These are phyloP conservation scores for Steinernema hermaphroditum DNA, from an alignment of 2,888 invertebrate genomes.

Conservation along the genomic window DNA sequence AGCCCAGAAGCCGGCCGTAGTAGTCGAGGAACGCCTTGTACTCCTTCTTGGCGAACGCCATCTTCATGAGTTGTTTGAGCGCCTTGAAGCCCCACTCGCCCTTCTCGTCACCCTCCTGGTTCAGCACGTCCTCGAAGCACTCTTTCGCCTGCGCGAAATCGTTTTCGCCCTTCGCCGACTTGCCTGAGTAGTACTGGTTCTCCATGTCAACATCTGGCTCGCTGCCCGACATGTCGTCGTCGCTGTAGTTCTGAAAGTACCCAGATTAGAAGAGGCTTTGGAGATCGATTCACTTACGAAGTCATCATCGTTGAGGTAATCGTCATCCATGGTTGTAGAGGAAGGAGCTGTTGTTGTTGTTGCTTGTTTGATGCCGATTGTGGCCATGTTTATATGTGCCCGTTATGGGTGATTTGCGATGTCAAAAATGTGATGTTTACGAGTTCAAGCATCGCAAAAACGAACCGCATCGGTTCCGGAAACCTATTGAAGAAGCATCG, in stretches of 20 bases:
- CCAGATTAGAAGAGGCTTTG: not conserved
- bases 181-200: constrained; percentile 99
- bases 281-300: constrained; percentile 17
- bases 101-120: constrained; percentile 89
- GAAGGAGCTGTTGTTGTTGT: too few relatives aligned
- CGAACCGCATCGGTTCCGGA: too few relatives aligned
- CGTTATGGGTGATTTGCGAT: too few relatives aligned
- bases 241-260: constrained; percentile 71
- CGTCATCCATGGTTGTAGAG: constrained; percentile 17
- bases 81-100: constrained; percentile 99
- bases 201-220: constrained; percentile 99
- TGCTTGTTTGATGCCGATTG: too few relatives aligned
- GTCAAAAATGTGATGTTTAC: too few relatives aligned
- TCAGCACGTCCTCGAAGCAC: constrained; percentile 84
- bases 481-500: too few relatives aligned
- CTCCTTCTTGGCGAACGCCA: constrained; percentile 89
- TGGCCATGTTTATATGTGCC: too few relatives aligned
- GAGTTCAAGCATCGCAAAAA: too few relatives aligned
- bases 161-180: constrained; percentile 89
- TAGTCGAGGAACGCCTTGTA: constrained; percentile 91
- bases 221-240: not conserved
- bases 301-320: constrained; percentile 1
- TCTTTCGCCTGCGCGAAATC: constrained; percentile 86
- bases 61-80: constrained; percentile 99
- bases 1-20: constrained; percentile 92